phyloP scores from a whole-genome alignment of 2,113 vertebrate genomes.

The Sylvilagus bachmani region DNA sequence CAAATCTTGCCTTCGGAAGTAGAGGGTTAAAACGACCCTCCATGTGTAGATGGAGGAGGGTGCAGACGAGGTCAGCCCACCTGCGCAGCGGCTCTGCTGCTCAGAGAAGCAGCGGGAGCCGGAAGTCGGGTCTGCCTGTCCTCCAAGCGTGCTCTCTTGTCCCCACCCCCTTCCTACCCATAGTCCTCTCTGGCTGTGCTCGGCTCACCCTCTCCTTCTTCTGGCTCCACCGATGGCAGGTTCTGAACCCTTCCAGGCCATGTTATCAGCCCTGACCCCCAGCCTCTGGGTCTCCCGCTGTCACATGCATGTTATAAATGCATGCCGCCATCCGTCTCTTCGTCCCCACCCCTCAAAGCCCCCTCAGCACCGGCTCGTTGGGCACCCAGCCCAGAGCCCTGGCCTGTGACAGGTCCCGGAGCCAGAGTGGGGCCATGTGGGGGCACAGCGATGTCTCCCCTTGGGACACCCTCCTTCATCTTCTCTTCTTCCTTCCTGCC shows the following conservation, averaged over 20 bases:
- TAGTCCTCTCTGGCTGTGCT: neutral
- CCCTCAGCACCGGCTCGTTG: no score
- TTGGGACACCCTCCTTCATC: neutral
- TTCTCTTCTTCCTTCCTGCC: conserved; percentile 3
- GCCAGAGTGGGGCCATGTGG: fast-evolving
- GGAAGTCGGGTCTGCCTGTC: neutral
- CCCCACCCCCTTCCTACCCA: neutral
- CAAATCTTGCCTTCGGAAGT: neutral
- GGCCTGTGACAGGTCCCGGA: neutral
- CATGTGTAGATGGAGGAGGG: neutral
- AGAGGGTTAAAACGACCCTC: neutral
- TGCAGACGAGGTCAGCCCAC: neutral
- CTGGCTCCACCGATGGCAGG: neutral
- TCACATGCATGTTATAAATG: neutral
- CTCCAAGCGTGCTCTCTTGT: neutral
- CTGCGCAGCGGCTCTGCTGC: neutral
- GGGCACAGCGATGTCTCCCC: fast-evolving
- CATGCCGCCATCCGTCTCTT: neutral
- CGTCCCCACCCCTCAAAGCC: neutral
- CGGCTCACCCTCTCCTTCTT: neutral
- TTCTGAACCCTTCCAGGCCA: conserved; percentile 17
- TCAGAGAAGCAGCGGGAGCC: neutral
- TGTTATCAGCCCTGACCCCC: neutral
- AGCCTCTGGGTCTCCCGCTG: neutral
- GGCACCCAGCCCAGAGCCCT: neutral